Base-by-base conservation (phyloP, 2,888 invertebrate species). In the Serrognathus titanus region DNA sequence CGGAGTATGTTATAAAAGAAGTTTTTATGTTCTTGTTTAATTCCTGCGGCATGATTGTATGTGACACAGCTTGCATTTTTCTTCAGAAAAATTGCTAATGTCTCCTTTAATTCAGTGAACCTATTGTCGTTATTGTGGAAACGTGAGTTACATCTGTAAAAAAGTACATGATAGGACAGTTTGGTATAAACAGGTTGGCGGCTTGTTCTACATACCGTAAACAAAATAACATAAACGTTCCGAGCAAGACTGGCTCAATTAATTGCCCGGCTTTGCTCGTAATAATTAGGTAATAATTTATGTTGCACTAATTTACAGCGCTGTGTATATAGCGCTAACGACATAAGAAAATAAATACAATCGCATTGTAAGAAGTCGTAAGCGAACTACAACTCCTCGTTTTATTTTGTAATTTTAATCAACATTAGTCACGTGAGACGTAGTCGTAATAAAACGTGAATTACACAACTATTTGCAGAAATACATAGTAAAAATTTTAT, bases 231-330 rank as follows among this genome's bases (percentile, higher is more conserved):
- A 43, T 43, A 43, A 31, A 31, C 20, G 43, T 62, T 60, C 55
- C 53, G 49, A 55, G 48, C 55, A 59, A 62, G 63, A 62, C 62
- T 60, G 58, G 55, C 57, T 62, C 60, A 60, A 62, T 62, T 62
- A 62, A 63, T 62, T 58, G 58, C 61, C 48, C 48, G 60, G 59
- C 60, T 63, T 61, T 61, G 58, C 59, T 61, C 48, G 53, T 55
- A 63, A 63, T 63, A 63, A 63, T 63, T 62, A 63, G 58, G 58
- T 60, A 62, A 63, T 63, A 63, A 63, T 61, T 61, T 63, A 60
- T 60, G 57, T 61, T 60, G 58, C 48, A 54, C 59, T 60, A 61
- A 63, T 62, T 62, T 62, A 60, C 57, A 20, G 41, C 51, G 46
- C 58, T 55, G 55, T 52, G 57, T 60, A 55, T 55, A 56, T 54